phyloP scores from a whole-genome alignment of 2,113 vertebrate species.

The Trochalopteron elliotii region DNA sequence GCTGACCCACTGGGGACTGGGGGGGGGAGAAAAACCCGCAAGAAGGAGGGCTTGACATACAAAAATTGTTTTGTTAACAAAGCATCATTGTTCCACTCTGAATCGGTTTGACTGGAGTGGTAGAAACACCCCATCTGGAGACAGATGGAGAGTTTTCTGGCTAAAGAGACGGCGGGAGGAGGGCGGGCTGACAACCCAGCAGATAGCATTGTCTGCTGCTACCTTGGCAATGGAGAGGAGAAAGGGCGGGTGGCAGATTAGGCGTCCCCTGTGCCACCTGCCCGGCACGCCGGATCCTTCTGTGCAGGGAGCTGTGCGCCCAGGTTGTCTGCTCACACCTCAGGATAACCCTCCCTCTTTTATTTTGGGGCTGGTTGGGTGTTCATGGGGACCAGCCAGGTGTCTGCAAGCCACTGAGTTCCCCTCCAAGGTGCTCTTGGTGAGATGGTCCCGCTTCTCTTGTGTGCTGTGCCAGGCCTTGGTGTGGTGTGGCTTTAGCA shows the following conservation, averaged over 20 bases:
- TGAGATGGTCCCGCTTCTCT: rapidly evolving
- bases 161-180: conserved; percentile 16
- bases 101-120: conserved; percentile 57
- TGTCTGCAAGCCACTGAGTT: rapidly evolving
- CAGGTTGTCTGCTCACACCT: neutral
- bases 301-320: neutral
- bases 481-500: neutral
- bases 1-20: conserved; percentile 48
- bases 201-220: conserved; percentile 56
- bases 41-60: conserved; percentile 24
- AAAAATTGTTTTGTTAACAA: conserved; percentile 66
- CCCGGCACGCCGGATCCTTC: neutral
- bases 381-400: rapidly evolving
- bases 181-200: conserved; percentile 35
- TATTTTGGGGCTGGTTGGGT: neutral
- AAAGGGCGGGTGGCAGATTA: neutral
- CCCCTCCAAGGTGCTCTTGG: neutral
- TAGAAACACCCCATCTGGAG: conserved; percentile 70
- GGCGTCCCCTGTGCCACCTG: neutral
- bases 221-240: conserved; percentile 46
- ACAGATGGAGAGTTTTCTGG: conserved; percentile 61
- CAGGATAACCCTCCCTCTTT: rapidly evolving
- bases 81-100: conserved; percentile 51
- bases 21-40: neutral
- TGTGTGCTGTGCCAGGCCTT: neutral